Base-by-base conservation (phyloP, 92 coral and sea anemone genomes). In the Metridium senile region DNA sequence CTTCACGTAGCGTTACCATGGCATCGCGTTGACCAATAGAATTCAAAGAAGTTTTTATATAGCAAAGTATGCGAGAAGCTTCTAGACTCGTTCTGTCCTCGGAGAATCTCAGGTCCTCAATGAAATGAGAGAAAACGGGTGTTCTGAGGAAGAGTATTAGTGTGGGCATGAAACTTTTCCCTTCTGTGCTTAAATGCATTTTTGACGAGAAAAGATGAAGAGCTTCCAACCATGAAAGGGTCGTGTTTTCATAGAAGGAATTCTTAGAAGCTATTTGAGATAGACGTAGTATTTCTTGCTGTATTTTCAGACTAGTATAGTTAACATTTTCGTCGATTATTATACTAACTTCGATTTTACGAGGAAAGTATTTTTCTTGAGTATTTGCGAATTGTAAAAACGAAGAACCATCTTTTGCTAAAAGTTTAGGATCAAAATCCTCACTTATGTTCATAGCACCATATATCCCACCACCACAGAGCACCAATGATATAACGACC, bases 391-490 rank as follows among this genome's bases (percentile, higher is more conserved):
- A 94, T 7, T 63, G 72, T 33, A 84, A 62, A 57, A 87, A 78
- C 32, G 87, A 77, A 2, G 97, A 84, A 35, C 90, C 98, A 46
- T 91, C 88, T 57, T 89, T 94, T 45, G 98, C 97, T 2, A 94
- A 79, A 30, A 82, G 68, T n/a, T 76, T 74, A 33, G 93, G 80
- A 31, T 90, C 91, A 58, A 93, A 93, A 58, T 87, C 75, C 56
- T 93, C 98, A 53, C 81, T 82, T 9, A 90, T 89, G 58, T 76
- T 72, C 23, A 79, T 67, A 19, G 88, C 88, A 11, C 95, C 93
- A 68, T 90, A 93, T 22, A 93, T 74, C 20, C 95, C 92, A 23
- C 74, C 86, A 23, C 83, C 94, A 30, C 87, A 86, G 23, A 93
- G 78, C 22, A 26, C 81, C 21, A 81, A 54, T 1, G 92, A 86